Evolutionary conservation across 2,113 vertebrate species (phyloP), one percentile per base, ranked within the genome.

Genomic region (Epinephelus lanceolatus): DNA sequence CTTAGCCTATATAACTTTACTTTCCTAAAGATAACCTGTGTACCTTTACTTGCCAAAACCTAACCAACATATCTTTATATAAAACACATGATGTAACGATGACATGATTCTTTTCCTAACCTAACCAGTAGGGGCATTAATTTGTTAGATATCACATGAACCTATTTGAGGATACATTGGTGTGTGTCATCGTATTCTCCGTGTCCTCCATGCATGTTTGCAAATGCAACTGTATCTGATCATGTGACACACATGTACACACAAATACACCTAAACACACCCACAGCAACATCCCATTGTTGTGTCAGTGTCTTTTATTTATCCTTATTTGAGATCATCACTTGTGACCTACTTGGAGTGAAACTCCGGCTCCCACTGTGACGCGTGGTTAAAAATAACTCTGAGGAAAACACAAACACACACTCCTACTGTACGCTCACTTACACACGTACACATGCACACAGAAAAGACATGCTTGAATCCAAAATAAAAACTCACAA

Each of bases 331-430:
- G 70, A 78, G 69, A 86, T 84, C 82, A 88, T 88, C 80, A 81
- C 83, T 89, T 86, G 84, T 88, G 91, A 93, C 92, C 92, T 93
- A 93, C 78, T 93, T 93, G 90, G 76, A 92, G 78, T 86, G 76
- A 90, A 90, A 91, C 79, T 90, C 77, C 8, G 23, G 72, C 76
- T 91, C 76, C 76, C 81, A 53, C 75, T 89, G 87, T 86, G 89
- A 87, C 67, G 72, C 67, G 13, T 6, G 8, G 83, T 84, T 92
- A 91, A 90, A 92, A 92, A 93, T 92, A 92, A 85, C 86, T 78
- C 63, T 15, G 81, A 79, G 62, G 53, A 79, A 73, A 60, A 84
- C 52, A 87, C 0, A 53, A 42, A 81, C 65, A 18, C 74, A 76
- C 80, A 40, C 71, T 23, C 6, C 45, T 49, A 78, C 76, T 84